Evolutionary conservation across 2,113 vertebrate genomes (phyloP), one percentile per base, ranked within the genome.

Genomic region (Danionella cerebrum): DNA sequence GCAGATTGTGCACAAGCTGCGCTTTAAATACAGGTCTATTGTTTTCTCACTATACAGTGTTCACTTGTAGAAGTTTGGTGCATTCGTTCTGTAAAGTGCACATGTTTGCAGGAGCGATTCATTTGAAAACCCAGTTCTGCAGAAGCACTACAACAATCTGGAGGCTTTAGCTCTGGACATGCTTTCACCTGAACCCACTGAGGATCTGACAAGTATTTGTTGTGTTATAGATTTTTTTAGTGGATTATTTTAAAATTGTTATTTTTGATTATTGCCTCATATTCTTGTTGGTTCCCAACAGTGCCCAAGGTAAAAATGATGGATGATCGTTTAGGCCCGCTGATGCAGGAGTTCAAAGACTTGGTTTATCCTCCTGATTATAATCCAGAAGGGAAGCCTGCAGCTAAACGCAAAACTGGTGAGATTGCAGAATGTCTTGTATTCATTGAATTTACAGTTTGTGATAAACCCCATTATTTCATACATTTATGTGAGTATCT

Each of bases 121-220:
- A 33, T 99, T 98, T 83, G 95, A 98, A 87, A 98, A 99, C 78
- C 96, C 96, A 0, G 89, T 90, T 44, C 81, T 99, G 52, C 96
- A 98, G 81, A 89, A 95, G 76, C 91, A 99, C 69, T 98, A 86
- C 83, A 87, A 91, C 76, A 98, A 98, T 86, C 82, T 99, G 80
- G 96, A 99, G 80, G 96, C 94, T 29, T 82, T 99, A 78, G 96
- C 96, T 0, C 82, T 99, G 77, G 90, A 94, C 65, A 76, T 91
- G 88, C 1, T 78, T 74, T 90, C 91, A 70, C 93, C 94, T 3
- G 96, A 99, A 50, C 78, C 88, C 35, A 87, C 81, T 18, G 91
- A 92, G 1, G 96, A 99, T 78, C 85, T 94, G 72, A 98, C 94
- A 71, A 48, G 96, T 98, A 85, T 91, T 93, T 76, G 2, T 12